Evolutionary conservation across 2,797 vertebrate genomes (phyloP).

Genomic region (Melanotaenia parkinsoni): DNA sequence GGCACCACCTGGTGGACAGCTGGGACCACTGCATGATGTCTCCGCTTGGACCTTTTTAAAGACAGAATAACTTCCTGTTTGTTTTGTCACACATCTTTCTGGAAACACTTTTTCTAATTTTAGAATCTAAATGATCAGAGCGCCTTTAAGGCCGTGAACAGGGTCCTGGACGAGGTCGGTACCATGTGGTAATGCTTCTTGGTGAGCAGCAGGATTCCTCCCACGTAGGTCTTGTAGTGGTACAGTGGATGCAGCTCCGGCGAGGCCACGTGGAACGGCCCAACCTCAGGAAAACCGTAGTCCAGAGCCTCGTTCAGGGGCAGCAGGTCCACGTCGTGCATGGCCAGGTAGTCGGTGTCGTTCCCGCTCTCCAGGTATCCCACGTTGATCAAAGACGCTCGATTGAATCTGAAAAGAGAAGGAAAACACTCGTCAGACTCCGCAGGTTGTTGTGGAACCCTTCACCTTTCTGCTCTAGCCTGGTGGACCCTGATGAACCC

Average conservation of each 20-base stretch:
- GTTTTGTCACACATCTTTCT: too few relatives aligned
- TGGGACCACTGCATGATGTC: neutral
- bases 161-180: neutral
- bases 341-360: constrained; percentile 96
- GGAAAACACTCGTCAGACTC: neutral
- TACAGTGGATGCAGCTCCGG: constrained; percentile 97
- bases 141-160: too few relatives aligned
- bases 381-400: constrained; percentile 95
- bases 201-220: constrained; percentile 95
- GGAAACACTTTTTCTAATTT: too few relatives aligned
- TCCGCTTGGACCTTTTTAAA: neutral
- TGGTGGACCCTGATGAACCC: too few relatives aligned
- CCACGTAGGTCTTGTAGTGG: constrained; percentile 97
- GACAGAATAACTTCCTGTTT: neutral
- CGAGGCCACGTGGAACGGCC: constrained; percentile 95
- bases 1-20: constrained; percentile 16
- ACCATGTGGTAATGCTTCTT: constrained; percentile 95
- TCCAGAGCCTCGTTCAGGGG: constrained; percentile 93
- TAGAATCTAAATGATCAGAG: too few relatives aligned
- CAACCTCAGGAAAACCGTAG: constrained; percentile 91
- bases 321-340: constrained; percentile 97
- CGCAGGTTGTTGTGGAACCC: too few relatives aligned
- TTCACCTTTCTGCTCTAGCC: neutral
- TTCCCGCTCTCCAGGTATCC: constrained; percentile 94
- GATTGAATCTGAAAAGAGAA: constrained; percentile 88